phyloP scores from a whole-genome alignment of 2,113 vertebrate genomes.

The Zeus faber region DNA sequence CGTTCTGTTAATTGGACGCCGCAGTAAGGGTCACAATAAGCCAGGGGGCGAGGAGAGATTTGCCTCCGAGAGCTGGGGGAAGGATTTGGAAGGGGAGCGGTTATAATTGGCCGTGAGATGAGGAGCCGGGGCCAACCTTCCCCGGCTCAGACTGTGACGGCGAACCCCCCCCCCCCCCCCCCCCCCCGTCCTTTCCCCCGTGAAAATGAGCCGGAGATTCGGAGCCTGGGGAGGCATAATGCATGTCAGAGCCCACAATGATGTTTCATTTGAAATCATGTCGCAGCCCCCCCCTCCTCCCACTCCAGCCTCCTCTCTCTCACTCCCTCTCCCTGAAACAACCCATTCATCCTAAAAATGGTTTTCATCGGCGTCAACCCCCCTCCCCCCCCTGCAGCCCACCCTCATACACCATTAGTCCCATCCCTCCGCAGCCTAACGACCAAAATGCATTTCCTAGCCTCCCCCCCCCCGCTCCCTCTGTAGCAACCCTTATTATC shows the following conservation, averaged over 20 bases:
- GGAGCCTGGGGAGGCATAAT: constrained; percentile 72
- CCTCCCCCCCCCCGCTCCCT: constrained; percentile 68
- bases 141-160: constrained; percentile 65
- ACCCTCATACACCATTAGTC: constrained; percentile 62
- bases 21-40: constrained; percentile 64
- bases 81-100: constrained; percentile 64
- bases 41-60: constrained; percentile 60
- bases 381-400: constrained; percentile 46
- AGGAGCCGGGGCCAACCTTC: constrained; percentile 66
- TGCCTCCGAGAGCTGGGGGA: constrained; percentile 54
- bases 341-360: constrained; percentile 71
- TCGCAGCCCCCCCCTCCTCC: constrained; percentile 53
- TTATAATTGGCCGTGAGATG: constrained; percentile 73
- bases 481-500: constrained; percentile 63
- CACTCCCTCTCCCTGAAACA: constrained; percentile 60
- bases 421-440: constrained; percentile 62
- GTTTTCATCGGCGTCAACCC: constrained; percentile 51
- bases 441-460: constrained; percentile 75
- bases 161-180: constrained; percentile 61
- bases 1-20: constrained; percentile 68
- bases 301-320: constrained; percentile 28
- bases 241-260: constrained; percentile 74
- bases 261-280: constrained; percentile 77
- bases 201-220: constrained; percentile 77
- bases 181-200: no score